Base-by-base conservation (phyloP, 2,797 vertebrate genomes). In the Neoniphon sammara region DNA sequence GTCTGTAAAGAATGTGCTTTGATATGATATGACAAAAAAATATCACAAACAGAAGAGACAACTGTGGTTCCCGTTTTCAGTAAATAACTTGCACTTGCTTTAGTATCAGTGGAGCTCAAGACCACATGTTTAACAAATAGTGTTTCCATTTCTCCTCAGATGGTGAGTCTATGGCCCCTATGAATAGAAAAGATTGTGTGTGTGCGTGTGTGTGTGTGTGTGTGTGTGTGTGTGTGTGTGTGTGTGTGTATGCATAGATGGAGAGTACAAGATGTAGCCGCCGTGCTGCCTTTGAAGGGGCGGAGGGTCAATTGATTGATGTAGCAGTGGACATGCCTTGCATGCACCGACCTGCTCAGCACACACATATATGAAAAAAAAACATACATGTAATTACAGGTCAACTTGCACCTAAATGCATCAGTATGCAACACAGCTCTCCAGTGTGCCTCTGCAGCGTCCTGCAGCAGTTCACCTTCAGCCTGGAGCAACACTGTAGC, bases 221-320 rank as follows among this genome's bases (percentile, higher is more conserved):
- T 52, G 49, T 53, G 23, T 30, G 27, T 49, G 44, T 49, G 39
- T 39, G 59, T 17, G 59, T n/a, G 59, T 21, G 59, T 42, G 59
- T 21, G 59, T 44, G 36, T 44, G 18, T 44, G 42, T 44, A 12
- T 46, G 59, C 1, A 2, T 68, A 23, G 39, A 39, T 7, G 27
- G 27, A 68, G 27, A 68, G 61, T 20, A 44, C 6, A 49, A 52
- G 36, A 55, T 17, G 57, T 27, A 69, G 53, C 31, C 53, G 31
- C 46, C 62, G 34, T 20, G 66, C 39, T 36, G 62, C 56, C 3
- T 20, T 47, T 31, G 23, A 10, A 57, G 57, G 46, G 69, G 7
- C n/a, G 2, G 34, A 47, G 42, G 85, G 81, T 85, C 84, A 83
- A 49, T 55, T 75, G 80, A 81, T 17, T 61, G 74, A 76, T 75